Conservation (phyloP, 1,140 invertebrate genomes). For the Diploscapter pachys region DNA sequence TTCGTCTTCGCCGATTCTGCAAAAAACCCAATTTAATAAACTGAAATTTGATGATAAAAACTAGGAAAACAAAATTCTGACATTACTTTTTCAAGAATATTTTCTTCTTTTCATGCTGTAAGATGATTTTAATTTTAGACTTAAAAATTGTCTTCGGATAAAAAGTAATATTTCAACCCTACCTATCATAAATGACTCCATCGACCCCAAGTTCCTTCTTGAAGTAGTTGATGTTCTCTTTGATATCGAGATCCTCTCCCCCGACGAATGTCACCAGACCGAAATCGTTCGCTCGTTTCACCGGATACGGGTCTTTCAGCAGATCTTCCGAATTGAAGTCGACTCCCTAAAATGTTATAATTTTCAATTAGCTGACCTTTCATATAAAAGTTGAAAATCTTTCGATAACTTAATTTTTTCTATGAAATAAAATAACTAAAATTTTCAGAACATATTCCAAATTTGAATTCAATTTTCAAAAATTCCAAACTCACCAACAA, state of each 20-base stretch:
- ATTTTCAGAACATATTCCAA: not conserved
- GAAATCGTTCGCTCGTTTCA: conserved; percentile 50
- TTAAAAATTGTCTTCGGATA: no score
- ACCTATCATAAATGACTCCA: conserved; percentile 56
- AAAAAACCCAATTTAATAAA: not conserved
- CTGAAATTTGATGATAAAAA: not conserved
- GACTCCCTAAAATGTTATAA: conserved; percentile 46
- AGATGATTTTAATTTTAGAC: no score
- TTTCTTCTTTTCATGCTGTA: no score
- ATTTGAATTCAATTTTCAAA: conserved; percentile 1
- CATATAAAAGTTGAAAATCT: not conserved
- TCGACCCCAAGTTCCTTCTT: conserved; percentile 53
- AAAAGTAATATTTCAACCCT: not conserved
- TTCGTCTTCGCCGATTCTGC: conserved; percentile 39
- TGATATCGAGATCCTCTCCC: conserved; percentile 56
- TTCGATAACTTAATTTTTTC: no score
- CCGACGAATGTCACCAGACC: conserved; percentile 55
- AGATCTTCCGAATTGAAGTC: conserved; percentile 57
- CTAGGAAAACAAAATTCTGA: no score
- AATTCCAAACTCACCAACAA: conserved; percentile 34
- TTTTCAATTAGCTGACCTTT: not conserved
- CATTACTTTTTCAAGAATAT: no score
- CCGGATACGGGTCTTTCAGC: conserved; percentile 42
- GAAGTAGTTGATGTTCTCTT: conserved; percentile 54
- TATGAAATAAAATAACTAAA: no score